Percentiles rank a stretch among this genome's conserved stretches.
phyloP scores from a whole-genome alignment of 2,888 invertebrate genomes.

The Parnassius smintheus region DNA sequence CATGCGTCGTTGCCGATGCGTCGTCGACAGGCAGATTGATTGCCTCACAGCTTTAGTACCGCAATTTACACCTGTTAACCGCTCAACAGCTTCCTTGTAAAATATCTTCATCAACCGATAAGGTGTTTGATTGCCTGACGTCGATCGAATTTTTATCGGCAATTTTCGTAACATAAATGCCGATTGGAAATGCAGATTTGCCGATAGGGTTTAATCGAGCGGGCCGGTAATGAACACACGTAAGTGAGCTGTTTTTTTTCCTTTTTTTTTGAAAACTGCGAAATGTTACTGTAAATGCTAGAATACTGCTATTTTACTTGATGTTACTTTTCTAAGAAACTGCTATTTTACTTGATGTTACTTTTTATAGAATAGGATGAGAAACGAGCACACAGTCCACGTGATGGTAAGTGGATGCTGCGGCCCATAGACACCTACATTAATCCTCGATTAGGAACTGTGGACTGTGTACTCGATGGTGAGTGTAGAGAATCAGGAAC shows the following conservation, averaged over 20 bases:
- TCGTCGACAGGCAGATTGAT: conserved; percentile 55
- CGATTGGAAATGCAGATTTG: conserved; percentile 36
- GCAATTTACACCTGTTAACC: conserved; percentile 69
- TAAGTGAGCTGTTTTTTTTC: neutral
- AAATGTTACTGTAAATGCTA: no score
- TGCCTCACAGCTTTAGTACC: conserved; percentile 54
- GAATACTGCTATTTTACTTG: no score
- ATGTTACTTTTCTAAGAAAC: no score
- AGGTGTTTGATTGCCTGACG: conserved; percentile 19
- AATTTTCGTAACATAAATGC: conserved; percentile 27
- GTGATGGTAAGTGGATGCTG: no score
- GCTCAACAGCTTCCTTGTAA: conserved; percentile 52
- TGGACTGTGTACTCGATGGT: no score
- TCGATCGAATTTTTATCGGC: conserved; percentile 23
- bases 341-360: no score
- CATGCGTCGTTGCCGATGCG: conserved; percentile 32
- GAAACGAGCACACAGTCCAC: no score
- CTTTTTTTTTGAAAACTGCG: no score
- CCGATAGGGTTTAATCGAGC: conserved; percentile 2
- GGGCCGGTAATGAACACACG: neutral
- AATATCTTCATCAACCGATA: conserved; percentile 40
- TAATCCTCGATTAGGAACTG: no score
- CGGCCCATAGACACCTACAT: no score
- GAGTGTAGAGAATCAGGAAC: no score
- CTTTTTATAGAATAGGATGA: no score